Evolutionary conservation across 2,888 invertebrate species (phyloP).

Genomic region (Oxycera nigricornis): DNA sequence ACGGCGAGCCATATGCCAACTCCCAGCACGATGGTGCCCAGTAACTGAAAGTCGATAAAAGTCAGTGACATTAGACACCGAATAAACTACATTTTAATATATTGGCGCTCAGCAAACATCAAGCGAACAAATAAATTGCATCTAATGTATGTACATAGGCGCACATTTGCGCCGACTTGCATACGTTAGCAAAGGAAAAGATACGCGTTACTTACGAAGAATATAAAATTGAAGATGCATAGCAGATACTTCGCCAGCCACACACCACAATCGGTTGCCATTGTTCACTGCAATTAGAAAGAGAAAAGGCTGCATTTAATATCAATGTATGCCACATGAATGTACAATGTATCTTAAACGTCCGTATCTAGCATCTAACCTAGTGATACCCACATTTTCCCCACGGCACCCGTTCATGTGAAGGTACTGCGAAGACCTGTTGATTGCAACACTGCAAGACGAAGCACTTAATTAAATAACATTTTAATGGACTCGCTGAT

Average conservation of each 20-base stretch:
- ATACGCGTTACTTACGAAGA: constrained; percentile 70
- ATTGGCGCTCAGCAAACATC: neutral
- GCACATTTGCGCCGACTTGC: neutral
- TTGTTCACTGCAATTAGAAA: constrained; percentile 48
- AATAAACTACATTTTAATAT: neutral
- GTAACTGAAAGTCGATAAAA: constrained; percentile 53
- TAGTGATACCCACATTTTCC: neutral
- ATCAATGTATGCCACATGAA: neutral
- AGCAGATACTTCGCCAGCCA: constrained; percentile 74
- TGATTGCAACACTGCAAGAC: neutral
- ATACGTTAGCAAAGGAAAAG: neutral
- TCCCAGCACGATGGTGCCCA: constrained; percentile 70
- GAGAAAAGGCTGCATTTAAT: constrained; percentile 14
- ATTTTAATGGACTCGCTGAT: constrained; percentile 8
- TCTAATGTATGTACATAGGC: neutral
- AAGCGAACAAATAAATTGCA: neutral
- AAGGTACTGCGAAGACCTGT: neutral
- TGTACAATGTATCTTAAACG: neutral
- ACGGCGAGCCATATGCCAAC: constrained; percentile 74
- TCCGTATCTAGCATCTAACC: neutral
- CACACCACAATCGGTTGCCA: constrained; percentile 67
- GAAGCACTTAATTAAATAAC: constrained; percentile 24
- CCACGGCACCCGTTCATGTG: neutral
- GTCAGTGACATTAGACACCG: constrained; percentile 4
- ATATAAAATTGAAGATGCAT: constrained; percentile 75